phyloP scores from a whole-genome alignment of 2,888 invertebrate species.

The Leptinotarsa juncta region DNA sequence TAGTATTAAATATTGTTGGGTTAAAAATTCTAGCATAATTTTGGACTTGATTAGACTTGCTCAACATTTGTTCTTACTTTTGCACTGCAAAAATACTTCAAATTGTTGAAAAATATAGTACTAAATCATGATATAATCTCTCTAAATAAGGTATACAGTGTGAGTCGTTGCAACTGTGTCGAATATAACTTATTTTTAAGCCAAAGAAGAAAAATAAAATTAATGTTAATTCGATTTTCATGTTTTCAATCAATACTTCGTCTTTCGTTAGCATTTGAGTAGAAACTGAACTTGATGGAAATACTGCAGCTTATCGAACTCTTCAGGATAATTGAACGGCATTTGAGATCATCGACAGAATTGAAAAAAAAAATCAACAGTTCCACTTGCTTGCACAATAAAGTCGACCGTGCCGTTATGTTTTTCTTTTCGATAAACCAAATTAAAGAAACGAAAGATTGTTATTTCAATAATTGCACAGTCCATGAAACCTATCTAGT shows the following conservation, averaged over 20 bases:
- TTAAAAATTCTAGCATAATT: too few species aligned
- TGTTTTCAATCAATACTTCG: too few species aligned
- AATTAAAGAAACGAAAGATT: constrained; percentile 21
- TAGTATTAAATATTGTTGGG: too few species aligned
- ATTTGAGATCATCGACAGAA: too few species aligned
- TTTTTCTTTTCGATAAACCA: background rate
- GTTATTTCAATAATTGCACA: constrained; percentile 34
- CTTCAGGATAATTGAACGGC: too few species aligned
- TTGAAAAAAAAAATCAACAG: too few species aligned
- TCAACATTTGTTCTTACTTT: background rate
- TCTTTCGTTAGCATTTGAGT: too few species aligned
- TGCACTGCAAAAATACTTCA: too few species aligned
- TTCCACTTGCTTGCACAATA: background rate
- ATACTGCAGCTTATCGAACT: too few species aligned
- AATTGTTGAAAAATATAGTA: background rate
- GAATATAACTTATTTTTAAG: background rate
- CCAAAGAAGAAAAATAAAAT: background rate
- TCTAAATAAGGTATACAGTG: constrained; percentile 1
- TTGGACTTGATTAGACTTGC: background rate
- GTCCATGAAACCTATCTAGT: constrained; percentile 25
- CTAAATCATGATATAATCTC: background rate
- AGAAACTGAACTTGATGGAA: too few species aligned
- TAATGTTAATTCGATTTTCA: background rate
- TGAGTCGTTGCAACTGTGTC: background rate
- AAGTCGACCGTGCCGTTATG: background rate